Evolutionary conservation across 2,113 vertebrate genomes (phyloP).

Genomic region (Promerops cafer): DNA sequence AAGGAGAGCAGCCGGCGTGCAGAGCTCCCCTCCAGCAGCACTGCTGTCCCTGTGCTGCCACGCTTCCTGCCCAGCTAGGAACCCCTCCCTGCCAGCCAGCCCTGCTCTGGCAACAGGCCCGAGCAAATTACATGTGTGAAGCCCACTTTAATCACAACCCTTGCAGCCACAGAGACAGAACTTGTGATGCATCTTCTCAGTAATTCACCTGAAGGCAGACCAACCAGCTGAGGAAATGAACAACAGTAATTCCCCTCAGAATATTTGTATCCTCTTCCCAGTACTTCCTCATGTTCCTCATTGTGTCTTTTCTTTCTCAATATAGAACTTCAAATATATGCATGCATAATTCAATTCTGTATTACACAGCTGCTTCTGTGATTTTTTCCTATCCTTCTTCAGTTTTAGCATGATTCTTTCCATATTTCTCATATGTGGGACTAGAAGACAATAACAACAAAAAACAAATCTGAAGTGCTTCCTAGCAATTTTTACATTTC

Average conservation of each 20-base stretch:
- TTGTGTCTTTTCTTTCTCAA: background rate
- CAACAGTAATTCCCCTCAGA: conserved; percentile 5
- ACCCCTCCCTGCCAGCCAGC: background rate
- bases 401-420: background rate
- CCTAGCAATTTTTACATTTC: background rate
- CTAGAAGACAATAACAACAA: background rate
- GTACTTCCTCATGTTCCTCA: background rate
- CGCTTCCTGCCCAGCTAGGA: background rate
- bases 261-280: background rate
- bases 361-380: background rate
- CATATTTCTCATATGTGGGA: background rate
- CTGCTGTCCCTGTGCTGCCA: rapidly evolving
- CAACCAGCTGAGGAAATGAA: background rate
- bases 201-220: background rate
- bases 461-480: background rate
- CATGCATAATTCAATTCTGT: background rate
- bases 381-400: background rate
- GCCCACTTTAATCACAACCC: background rate
- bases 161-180: background rate
- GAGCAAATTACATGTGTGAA: background rate
- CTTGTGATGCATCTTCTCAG: background rate
- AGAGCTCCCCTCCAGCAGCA: background rate
- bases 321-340: background rate
- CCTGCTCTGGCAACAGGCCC: background rate
- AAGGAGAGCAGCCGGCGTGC: rapidly evolving